phyloP scores from a whole-genome alignment of 2,113 vertebrate species.

The Odocoileus virginianus region DNA sequence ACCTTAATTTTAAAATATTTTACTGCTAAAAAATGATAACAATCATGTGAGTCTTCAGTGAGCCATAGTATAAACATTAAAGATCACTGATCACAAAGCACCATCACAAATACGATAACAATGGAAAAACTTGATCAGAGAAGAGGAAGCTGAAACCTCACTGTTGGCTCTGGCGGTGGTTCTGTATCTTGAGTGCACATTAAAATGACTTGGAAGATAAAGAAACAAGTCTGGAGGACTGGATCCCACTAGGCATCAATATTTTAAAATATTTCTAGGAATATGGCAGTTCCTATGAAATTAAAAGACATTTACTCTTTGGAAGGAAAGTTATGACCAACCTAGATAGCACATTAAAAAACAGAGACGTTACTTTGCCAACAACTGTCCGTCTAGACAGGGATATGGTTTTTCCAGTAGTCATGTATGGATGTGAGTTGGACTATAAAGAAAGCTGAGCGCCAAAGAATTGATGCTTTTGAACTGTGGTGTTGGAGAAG shows the following conservation, averaged over 20 bases:
- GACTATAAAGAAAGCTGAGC: rapidly evolving
- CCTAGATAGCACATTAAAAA: neutral
- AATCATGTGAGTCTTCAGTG: neutral
- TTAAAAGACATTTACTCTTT: neutral
- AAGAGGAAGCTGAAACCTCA: neutral
- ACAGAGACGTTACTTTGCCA: neutral
- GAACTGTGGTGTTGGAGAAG: neutral
- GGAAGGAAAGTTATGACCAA: neutral
- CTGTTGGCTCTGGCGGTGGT: neutral
- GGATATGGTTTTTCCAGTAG: neutral
- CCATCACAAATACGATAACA: neutral
- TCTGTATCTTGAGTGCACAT: neutral
- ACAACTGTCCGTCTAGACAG: neutral
- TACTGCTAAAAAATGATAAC: neutral
- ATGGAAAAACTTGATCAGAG: neutral
- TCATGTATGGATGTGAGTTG: neutral
- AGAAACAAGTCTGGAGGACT: neutral
- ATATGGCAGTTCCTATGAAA: neutral
- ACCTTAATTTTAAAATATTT: neutral
- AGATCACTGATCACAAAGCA: neutral
- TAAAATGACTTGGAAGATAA: neutral
- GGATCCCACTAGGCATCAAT: neutral
- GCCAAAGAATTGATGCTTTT: rapidly evolving
- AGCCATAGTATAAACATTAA: neutral
- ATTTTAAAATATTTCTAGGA: neutral